Evolutionary conservation across 2,113 vertebrate genomes (phyloP).

Genomic region (Apodemus sylvaticus): DNA sequence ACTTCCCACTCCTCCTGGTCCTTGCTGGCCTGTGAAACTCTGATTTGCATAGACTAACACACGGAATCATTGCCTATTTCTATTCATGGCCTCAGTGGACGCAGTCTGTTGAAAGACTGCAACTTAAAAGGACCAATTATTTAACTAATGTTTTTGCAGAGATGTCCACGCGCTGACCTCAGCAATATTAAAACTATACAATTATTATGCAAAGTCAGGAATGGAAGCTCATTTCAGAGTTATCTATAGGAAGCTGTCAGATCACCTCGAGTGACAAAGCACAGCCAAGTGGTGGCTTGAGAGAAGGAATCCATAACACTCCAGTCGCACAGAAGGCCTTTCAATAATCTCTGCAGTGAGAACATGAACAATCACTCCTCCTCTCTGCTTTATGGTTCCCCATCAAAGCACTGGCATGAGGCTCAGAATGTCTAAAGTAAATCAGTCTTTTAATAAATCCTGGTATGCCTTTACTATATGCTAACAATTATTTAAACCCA

Average conservation of each 20-base stretch:
- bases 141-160: constrained; percentile 70
- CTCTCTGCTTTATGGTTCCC: constrained; percentile 55
- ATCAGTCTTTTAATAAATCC: constrained; percentile 70
- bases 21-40: constrained; percentile 33
- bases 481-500: constrained; percentile 59
- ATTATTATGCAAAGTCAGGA: constrained; percentile 76
- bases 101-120: constrained; percentile 48
- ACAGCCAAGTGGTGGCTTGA: constrained; percentile 64
- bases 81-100: constrained; percentile 34
- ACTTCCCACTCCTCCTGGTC: neutral
- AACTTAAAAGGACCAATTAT: constrained; percentile 56
- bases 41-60: constrained; percentile 47
- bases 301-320: constrained; percentile 64
- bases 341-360: constrained; percentile 60
- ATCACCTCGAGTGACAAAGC: constrained; percentile 67
- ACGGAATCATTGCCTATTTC: constrained; percentile 24
- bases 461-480: constrained; percentile 58
- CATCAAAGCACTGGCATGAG: constrained; percentile 50
- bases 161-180: constrained; percentile 69
- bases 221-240: constrained; percentile 56
- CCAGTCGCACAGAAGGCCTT: constrained; percentile 67
- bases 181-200: constrained; percentile 68
- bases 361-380: constrained; percentile 61
- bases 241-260: constrained; percentile 64
- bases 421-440: constrained; percentile 65